Evolutionary conservation across 2,888 invertebrate species (phyloP).

Genomic region (Pseudanteris insignis): DNA sequence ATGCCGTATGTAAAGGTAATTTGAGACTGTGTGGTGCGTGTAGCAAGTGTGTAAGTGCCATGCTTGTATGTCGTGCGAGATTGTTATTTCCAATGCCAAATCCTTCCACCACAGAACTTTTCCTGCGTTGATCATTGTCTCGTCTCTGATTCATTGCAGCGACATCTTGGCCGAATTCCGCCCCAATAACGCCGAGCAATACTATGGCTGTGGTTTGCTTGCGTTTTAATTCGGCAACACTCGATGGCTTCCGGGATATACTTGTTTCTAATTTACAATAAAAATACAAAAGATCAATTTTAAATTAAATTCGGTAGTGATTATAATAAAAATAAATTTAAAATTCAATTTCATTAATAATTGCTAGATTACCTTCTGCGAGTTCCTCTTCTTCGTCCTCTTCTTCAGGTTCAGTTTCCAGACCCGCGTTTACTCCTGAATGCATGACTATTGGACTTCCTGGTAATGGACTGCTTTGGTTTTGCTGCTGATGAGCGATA

Average conservation of each 20-base stretch:
- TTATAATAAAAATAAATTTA: constrained; percentile 11
- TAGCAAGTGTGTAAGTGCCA: constrained; percentile 92
- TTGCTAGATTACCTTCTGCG: constrained; percentile 70
- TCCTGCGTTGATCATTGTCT: constrained; percentile 73
- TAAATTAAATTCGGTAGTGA: too few relatives aligned
- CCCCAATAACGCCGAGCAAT: constrained; percentile 94
- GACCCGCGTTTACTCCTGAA: constrained; percentile 39
- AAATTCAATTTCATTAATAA: background rate
- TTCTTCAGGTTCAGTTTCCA: constrained; percentile 72
- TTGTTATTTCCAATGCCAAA: constrained; percentile 88
- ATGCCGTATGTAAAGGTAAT: constrained; percentile 90
- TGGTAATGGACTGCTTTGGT: constrained; percentile 65
- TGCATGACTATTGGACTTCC: constrained; percentile 60
- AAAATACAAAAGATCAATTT: too few relatives aligned
- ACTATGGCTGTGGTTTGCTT: constrained; percentile 98
- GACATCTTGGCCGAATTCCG: constrained; percentile 93
- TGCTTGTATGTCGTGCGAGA: constrained; percentile 89
- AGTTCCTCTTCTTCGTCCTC: constrained; percentile 88
- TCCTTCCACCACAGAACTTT: constrained; percentile 88
- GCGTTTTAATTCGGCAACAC: constrained; percentile 84
- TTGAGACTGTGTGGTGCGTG: constrained; percentile 85
- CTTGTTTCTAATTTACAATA: constrained; percentile 64
- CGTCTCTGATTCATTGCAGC: constrained; percentile 74
- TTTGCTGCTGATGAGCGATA: constrained; percentile 74
- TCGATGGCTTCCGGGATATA: constrained; percentile 81